A percentile compares a stretch with the other conserved stretches of the same genome.
phyloP scores from a whole-genome alignment of 2,113 vertebrate species.

The Gasterosteus nipponicus region DNA sequence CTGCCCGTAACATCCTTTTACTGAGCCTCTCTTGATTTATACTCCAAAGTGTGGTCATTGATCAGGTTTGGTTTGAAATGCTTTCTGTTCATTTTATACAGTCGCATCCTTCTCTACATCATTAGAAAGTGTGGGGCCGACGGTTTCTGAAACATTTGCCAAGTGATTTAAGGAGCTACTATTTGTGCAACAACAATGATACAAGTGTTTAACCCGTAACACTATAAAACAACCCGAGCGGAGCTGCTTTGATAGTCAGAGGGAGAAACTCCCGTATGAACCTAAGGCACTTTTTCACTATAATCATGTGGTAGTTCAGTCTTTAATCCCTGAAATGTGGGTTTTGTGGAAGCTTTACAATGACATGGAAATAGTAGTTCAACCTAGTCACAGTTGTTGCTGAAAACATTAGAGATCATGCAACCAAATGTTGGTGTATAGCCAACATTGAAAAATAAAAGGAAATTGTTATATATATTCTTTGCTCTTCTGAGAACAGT shows the following conservation, averaged over 20 bases:
- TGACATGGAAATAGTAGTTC: conserved; percentile 1
- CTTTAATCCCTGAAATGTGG: not conserved
- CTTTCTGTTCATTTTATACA: not conserved
- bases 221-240: not conserved
- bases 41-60: not conserved
- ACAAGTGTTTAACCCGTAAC: conserved; percentile 1
- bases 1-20: not conserved
- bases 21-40: not conserved
- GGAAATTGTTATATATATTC: not conserved
- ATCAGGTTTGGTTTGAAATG: not conserved
- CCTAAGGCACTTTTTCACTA: not conserved
- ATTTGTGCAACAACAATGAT: conserved; percentile 1
- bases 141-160: not conserved
- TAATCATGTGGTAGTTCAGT: not conserved
- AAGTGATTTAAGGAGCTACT: not conserved
- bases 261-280: not conserved
- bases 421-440: not conserved
- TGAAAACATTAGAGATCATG: conserved; percentile 1
- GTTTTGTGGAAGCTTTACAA: conserved; percentile 9
- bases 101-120: not conserved
- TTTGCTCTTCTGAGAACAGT: not conserved
- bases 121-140: conserved; percentile 3
- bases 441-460: conserved; percentile 4
- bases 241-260: not conserved
- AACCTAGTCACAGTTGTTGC: conserved; percentile 7